Base-by-base conservation (phyloP, 2,113 vertebrate genomes). In the Nansenia antarctica region DNA sequence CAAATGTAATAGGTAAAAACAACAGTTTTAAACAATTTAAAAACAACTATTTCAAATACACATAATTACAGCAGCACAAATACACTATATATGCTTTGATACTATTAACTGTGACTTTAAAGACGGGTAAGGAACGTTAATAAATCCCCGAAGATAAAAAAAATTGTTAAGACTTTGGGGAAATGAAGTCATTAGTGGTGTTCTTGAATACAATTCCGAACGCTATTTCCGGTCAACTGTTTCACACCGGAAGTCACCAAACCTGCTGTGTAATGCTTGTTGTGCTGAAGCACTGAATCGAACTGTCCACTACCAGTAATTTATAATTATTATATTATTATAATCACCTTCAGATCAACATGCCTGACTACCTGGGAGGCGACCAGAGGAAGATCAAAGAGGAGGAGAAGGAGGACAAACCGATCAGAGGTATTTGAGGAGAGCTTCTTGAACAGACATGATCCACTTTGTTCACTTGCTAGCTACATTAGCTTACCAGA, bases 341-440 rank as follows among this genome's bases (percentile, higher is more conserved):
- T n/a, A n/a, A n/a, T n/a, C n/a, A n/a, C n/a, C n/a, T n/a, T n/a
- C n/a, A n/a, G n/a, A n/a, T n/a, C n/a, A 32, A 82, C 52, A 26
- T 99, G 97, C 96, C 96, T 58, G 97, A 99, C 70, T 98, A 98
- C 73, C 82, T 98, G 49, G 97, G 97, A 32, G 89, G 94, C 0
- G 96, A 96, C 29, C 96, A 98, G 73, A 91, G 96, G 69, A 98
- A 98, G 82, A 92, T 93, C 2, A 98, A 96, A 69, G 95, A 98
- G 59, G 95, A 96, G 26, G 94, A 96, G 59, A 97, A 98, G 70
- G 95, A 95, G 4, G 96, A 98, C 47, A 92, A 86, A 0, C 94
- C 95, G 2, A 99, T 99, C 77, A 92, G 97, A 89, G 93, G 96
- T 98, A 84, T 79, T 55, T 18, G n/a, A 53, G 26, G 22, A 47